A percentile compares a stretch with the other conserved stretches of the same genome.
These are phyloP conservation scores for Carollia perspicillata DNA, from an alignment of 2,113 vertebrate species.

Conservation along the genomic window DNA sequence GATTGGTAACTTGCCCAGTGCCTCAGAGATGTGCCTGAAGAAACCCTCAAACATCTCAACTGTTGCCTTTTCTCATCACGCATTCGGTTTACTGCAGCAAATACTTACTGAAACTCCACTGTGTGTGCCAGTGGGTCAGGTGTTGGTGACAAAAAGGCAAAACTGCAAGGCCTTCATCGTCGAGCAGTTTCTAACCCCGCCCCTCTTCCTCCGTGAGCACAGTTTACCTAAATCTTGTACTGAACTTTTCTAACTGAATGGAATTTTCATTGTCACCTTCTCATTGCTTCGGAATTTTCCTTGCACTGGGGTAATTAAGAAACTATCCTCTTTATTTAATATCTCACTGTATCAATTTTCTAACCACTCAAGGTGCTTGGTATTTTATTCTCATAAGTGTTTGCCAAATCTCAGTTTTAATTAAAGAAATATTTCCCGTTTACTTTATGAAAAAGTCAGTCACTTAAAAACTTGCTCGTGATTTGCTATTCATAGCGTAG, in stretches of 20 bases:
- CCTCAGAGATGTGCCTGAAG: neutral
- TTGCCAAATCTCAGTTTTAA: slow-evolving; percentile 9
- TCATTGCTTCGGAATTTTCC: neutral
- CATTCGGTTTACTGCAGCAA: neutral
- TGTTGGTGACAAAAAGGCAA: neutral
- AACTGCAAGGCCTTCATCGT: neutral
- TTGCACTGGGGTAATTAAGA: neutral
- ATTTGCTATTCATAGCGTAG: neutral
- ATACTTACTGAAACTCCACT: neutral
- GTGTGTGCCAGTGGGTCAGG: fast-evolving
- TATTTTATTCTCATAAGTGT: neutral
- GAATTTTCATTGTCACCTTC: neutral
- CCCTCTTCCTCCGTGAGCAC: neutral
- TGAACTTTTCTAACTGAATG: neutral
- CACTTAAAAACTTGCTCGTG: neutral
- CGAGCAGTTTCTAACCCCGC: neutral
- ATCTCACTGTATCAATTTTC: neutral
- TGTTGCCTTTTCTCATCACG: neutral
- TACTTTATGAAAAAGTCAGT: neutral
- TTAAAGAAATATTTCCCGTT: neutral
- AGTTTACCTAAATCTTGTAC: neutral
- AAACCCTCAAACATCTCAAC: neutral
- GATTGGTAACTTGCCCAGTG: neutral
- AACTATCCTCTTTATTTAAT: neutral
- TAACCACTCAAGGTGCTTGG: neutral